Conservation (phyloP, 2,888 invertebrate species). For the Scaptomyza tumidula region DNA sequence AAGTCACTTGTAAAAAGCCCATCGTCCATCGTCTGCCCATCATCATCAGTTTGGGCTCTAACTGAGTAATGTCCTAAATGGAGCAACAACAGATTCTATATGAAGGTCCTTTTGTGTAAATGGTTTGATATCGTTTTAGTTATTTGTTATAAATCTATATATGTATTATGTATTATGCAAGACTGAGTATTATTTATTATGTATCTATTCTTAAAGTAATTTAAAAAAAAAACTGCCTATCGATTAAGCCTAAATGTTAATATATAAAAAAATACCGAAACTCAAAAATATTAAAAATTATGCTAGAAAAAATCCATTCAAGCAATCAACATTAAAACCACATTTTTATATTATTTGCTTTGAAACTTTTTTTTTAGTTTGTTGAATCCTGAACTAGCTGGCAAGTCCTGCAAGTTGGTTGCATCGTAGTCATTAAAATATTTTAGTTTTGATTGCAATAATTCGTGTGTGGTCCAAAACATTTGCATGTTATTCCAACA, state of each 20-base stretch:
- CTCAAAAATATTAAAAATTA: constrained; percentile 25
- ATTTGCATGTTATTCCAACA: background rate
- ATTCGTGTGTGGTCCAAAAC: constrained; percentile 4
- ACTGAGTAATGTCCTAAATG: constrained; percentile 25
- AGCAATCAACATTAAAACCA: constrained; percentile 21
- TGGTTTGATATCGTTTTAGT: constrained; percentile 54
- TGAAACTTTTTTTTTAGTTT: constrained; percentile 1
- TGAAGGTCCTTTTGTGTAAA: constrained; percentile 19
- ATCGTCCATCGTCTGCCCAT: constrained; percentile 43
- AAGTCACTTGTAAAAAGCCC: constrained; percentile 70
- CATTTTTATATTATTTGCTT: constrained; percentile 14
- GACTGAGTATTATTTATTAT: constrained; percentile 76
- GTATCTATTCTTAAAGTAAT: constrained; percentile 52
- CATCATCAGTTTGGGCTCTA: constrained; percentile 20
- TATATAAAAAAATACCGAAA: constrained; percentile 38
- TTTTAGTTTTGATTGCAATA: background rate
- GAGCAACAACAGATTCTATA: constrained; percentile 32
- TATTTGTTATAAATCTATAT: constrained; percentile 69
- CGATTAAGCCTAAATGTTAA: constrained; percentile 65
- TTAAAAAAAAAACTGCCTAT: constrained; percentile 64
- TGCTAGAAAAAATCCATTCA: constrained; percentile 24
- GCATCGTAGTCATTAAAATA: background rate
- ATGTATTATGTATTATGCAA: constrained; percentile 65
- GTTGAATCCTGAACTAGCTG: background rate
- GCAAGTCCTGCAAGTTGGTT: background rate